Percentiles rank a stretch among this genome's conserved stretches.
These are phyloP conservation scores for Apoderus coryli DNA, from an alignment of 2,888 invertebrate genomes.

Conservation along the genomic window DNA sequence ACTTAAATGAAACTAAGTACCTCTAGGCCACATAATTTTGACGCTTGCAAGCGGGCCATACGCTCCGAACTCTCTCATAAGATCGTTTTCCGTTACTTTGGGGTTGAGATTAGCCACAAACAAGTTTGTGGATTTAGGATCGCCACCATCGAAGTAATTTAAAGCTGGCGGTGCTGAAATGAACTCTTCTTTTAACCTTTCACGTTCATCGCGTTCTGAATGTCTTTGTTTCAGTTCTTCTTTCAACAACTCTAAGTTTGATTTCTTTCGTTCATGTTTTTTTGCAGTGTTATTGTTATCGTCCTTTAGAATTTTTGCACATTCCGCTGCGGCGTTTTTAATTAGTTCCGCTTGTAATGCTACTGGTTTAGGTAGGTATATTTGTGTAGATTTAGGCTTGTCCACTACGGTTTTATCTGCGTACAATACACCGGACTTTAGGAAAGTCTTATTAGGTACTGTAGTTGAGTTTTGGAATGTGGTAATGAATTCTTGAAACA, in stretches of 20 bases:
- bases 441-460: slow-evolving; percentile 48
- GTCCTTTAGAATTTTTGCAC: slow-evolving; percentile 45
- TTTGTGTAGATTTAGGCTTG: slow-evolving; percentile 38
- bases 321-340: slow-evolving; percentile 45
- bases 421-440: slow-evolving; percentile 86
- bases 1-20: slow-evolving; percentile 7
- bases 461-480: slow-evolving; percentile 60
- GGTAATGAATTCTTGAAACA: slow-evolving; percentile 91
- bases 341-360: slow-evolving; percentile 33
- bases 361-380: slow-evolving; percentile 80
- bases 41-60: slow-evolving; percentile 96
- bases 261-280: slow-evolving; percentile 77
- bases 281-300: slow-evolving; percentile 43
- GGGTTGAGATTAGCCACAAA: slow-evolving; percentile 94
- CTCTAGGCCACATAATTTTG: slow-evolving; percentile 99
- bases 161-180: slow-evolving; percentile 13
- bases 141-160: slow-evolving; percentile 76
- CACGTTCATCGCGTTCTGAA: slow-evolving; percentile 73
- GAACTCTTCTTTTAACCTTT: slow-evolving; percentile 31
- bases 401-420: slow-evolving; percentile 73
- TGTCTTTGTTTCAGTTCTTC: slow-evolving; percentile 91
- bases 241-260: slow-evolving; percentile 91
- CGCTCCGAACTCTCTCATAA: slow-evolving; percentile 93
- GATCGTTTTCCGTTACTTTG: slow-evolving; percentile 84
- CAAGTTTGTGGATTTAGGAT: slow-evolving; percentile 92